phyloP scores from a whole-genome alignment of 2,888 invertebrate species.

The Coenonympha arcania region DNA sequence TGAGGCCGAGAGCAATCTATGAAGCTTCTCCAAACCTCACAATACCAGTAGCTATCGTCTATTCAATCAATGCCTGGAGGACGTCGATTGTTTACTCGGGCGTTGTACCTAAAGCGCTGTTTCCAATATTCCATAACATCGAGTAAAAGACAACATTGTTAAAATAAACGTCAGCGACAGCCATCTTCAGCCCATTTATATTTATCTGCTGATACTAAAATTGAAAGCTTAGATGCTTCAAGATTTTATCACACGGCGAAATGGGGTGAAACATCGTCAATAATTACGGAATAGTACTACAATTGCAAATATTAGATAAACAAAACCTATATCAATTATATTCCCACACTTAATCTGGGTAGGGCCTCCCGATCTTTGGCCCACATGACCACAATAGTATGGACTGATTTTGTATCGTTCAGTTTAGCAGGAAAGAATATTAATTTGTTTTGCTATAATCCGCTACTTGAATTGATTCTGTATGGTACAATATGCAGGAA shows the following conservation, averaged over 20 bases:
- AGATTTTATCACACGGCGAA: too few relatives aligned
- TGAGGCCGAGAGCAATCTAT: slow-evolving; percentile 42
- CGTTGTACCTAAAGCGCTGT: not conserved
- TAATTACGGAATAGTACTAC: not conserved
- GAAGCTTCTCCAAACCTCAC: slow-evolving; percentile 21
- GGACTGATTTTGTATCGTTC: too few relatives aligned
- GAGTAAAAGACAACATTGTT: not conserved
- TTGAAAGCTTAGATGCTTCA: not conserved
- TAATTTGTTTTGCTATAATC: too few relatives aligned
- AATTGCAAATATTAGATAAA: not conserved
- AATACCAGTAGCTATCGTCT: slow-evolving; percentile 25
- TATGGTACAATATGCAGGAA: too few relatives aligned
- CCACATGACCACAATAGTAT: too few relatives aligned
- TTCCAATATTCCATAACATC: slow-evolving; percentile 5
- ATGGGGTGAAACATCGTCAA: too few relatives aligned
- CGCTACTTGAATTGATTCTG: too few relatives aligned
- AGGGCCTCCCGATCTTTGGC: too few relatives aligned
- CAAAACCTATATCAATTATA: too few relatives aligned
- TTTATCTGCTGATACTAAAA: not conserved
- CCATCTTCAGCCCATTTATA: too few relatives aligned
- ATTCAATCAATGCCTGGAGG: slow-evolving; percentile 25
- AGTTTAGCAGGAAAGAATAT: too few relatives aligned
- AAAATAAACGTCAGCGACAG: not conserved
- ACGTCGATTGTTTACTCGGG: slow-evolving; percentile 5
- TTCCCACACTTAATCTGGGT: too few relatives aligned